Evolutionary conservation across 2,797 vertebrate species (phyloP).

Genomic region (Hypotaenidia okinawae): DNA sequence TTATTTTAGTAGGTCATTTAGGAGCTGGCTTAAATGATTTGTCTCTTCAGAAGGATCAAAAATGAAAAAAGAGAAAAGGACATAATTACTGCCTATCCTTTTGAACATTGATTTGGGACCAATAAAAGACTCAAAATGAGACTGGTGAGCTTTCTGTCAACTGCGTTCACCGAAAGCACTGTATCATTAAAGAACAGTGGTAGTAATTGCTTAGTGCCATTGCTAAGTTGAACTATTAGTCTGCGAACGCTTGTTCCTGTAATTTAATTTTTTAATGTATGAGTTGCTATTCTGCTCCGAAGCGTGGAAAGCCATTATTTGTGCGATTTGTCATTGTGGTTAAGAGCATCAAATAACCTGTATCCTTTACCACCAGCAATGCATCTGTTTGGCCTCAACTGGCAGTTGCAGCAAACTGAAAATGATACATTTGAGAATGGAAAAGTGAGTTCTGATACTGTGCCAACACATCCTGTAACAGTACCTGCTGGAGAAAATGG

Average conservation of each 20-base stretch:
- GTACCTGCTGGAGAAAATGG: slow-evolving; percentile 91
- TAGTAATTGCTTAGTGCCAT: slow-evolving; percentile 30
- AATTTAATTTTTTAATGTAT: slow-evolving; percentile 51
- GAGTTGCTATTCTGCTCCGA: not conserved
- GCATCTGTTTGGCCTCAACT: slow-evolving; percentile 99
- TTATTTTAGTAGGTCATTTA: slow-evolving; percentile 18
- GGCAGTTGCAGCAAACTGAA: slow-evolving; percentile 97
- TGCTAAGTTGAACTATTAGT: slow-evolving; percentile 44
- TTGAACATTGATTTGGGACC: slow-evolving; percentile 16
- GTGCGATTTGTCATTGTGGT: not conserved
- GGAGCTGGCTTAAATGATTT: slow-evolving; percentile 6
- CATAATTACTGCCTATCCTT: slow-evolving; percentile 11
- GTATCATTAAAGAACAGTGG: slow-evolving; percentile 24
- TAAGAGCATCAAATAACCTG: slow-evolving; percentile 45
- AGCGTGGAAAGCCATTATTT: slow-evolving; percentile 1
- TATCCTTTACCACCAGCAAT: slow-evolving; percentile 86
- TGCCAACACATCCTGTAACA: slow-evolving; percentile 89
- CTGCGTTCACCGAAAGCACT: not conserved
- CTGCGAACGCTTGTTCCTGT: slow-evolving; percentile 32
- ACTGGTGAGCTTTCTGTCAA: slow-evolving; percentile 37
- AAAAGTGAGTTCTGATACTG: slow-evolving; percentile 88
- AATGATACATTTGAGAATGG: slow-evolving; percentile 97
- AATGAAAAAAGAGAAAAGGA: slow-evolving; percentile 3
- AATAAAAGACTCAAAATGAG: slow-evolving; percentile 16
- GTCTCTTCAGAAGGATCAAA: slow-evolving; percentile 27